Evolutionary conservation across 2,888 invertebrate genomes (phyloP).

Genomic region (Conops quadrifasciatus): DNA sequence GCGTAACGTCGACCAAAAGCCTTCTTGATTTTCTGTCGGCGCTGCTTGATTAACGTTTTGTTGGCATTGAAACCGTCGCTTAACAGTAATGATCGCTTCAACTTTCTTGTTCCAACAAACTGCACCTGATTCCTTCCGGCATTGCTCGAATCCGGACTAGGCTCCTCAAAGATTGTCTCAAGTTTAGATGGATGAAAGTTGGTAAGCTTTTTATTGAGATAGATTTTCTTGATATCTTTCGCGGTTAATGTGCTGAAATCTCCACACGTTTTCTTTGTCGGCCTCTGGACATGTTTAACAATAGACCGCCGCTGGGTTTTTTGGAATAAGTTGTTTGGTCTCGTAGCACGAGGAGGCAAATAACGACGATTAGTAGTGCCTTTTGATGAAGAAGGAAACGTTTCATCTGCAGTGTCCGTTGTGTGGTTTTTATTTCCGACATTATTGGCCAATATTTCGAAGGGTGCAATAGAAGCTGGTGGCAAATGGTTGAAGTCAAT

Average conservation of each 20-base stretch:
- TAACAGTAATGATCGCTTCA: slow-evolving; percentile 55
- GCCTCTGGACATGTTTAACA: slow-evolving; percentile 53
- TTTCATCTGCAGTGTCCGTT: slow-evolving; percentile 8
- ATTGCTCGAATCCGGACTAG: slow-evolving; percentile 47
- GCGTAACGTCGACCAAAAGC: slow-evolving; percentile 56
- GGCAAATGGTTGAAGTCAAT: slow-evolving; percentile 14
- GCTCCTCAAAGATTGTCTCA: slow-evolving; percentile 62
- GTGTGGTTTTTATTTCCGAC: neutral
- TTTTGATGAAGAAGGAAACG: neutral
- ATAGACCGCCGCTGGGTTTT: slow-evolving; percentile 56
- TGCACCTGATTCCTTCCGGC: slow-evolving; percentile 47
- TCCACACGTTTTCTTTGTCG: slow-evolving; percentile 4
- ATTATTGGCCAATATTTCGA: slow-evolving; percentile 8
- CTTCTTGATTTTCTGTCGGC: slow-evolving; percentile 59
- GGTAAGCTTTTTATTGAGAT: slow-evolving; percentile 55
- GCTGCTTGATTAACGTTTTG: slow-evolving; percentile 56
- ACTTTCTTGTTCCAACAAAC: slow-evolving; percentile 55
- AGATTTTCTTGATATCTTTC: slow-evolving; percentile 55
- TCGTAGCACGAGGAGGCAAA: slow-evolving; percentile 55
- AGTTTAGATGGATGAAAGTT: slow-evolving; percentile 58
- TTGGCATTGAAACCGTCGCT: slow-evolving; percentile 57
- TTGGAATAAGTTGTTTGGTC: slow-evolving; percentile 50
- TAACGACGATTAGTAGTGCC: slow-evolving; percentile 48
- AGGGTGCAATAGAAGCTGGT: slow-evolving; percentile 11
- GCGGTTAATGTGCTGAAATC: slow-evolving; percentile 41